phyloP scores from a whole-genome alignment of 2,888 invertebrate species.

The Hecatera dysodea region DNA sequence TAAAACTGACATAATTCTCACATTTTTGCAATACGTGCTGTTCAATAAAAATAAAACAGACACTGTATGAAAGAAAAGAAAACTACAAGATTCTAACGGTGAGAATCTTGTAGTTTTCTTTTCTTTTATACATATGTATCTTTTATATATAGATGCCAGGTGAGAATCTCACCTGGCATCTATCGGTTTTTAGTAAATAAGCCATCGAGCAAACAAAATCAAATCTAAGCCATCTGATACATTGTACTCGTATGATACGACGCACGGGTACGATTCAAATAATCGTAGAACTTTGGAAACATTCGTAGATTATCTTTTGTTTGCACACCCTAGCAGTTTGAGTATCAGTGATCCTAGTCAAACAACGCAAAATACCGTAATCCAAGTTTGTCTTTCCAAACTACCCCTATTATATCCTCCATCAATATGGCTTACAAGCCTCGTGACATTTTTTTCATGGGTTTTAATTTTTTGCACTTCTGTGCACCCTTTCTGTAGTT shows the following conservation, averaged over 20 bases:
- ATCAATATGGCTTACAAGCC: no score
- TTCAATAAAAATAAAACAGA: background rate
- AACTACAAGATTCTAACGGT: background rate
- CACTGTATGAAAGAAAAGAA: background rate
- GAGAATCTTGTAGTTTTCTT: background rate
- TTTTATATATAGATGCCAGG: no score
- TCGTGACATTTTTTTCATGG: no score
- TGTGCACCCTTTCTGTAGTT: no score
- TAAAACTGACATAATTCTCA: background rate
- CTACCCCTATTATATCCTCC: background rate
- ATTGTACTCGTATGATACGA: background rate
- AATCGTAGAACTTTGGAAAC: background rate
- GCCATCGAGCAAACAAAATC: background rate
- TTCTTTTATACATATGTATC: background rate
- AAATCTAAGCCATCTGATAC: background rate
- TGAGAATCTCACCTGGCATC: background rate
- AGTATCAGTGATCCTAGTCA: background rate
- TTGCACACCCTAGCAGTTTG: background rate
- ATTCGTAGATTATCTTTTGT: slow-evolving; percentile 4
- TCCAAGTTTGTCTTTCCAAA: slow-evolving; percentile 3
- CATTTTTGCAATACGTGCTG: background rate
- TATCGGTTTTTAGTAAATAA: background rate
- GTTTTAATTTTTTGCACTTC: no score
- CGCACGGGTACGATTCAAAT: background rate
- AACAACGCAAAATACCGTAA: slow-evolving; percentile 5